Evolutionary conservation across 2,888 invertebrate species (phyloP), one percentile per base, ranked within the genome.

Genomic region (Galeopsomyia nigrocyanea): DNA sequence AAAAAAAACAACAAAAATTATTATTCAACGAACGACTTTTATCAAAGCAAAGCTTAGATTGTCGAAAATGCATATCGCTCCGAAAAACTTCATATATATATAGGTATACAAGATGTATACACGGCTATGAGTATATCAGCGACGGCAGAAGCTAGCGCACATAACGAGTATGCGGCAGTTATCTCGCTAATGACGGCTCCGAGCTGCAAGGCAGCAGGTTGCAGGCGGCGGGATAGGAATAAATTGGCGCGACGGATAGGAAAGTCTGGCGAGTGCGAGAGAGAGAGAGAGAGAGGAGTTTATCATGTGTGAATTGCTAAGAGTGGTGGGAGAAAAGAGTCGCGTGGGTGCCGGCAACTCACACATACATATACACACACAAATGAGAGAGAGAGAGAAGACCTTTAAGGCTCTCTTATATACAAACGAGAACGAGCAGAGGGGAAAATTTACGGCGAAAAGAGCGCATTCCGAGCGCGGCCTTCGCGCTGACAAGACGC

Each of bases 221-320:
- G 56, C 68, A 26, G 61, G 61, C 58, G 61, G 71, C 70, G 71
- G 58, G 75, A 70, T 19, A 19, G 10, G 39, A 39, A 21, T 53
- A 53, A 55, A 39, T 10, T 50, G 21, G 16, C 46, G 46, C 22
- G 56, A 26, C 17, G 62, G 49, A 17, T 17, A 47, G 71, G 22
- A 61, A 49, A 39, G 39, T 39, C 39, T 39, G 13, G 50, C 3
- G 63, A 51, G 60, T 66, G 60, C 61, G 65, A 26, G 71, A 68
- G 71, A 68, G 64, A 39, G 62, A 47, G 68, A 50, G 56, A 53
- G 66, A 57, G 21, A 60, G 68, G 31, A 57, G 47, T 80, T 82
- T 82, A 80, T 82, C 80, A 78, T 80, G 80, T 80, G 81, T 77
- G 80, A 82, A 82, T 81, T 79, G 77, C 70, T 68, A 57, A 65